A percentile compares a stretch with the other conserved stretches of the same genome.
phyloP scores from a whole-genome alignment of 1,140 invertebrate genomes.

The Nomia melanderi region DNA sequence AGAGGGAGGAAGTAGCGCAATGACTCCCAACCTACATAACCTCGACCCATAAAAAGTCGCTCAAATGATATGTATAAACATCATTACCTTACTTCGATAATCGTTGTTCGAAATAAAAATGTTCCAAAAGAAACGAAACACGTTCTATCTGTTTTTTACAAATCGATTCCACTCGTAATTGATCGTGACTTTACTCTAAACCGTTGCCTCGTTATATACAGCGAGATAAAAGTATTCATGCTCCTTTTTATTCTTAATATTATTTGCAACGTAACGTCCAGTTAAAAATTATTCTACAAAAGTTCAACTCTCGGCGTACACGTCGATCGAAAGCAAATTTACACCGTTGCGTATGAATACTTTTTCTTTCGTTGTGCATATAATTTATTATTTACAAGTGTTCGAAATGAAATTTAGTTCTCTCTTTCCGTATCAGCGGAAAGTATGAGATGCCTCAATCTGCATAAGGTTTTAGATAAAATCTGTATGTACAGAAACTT shows the following conservation, averaged over 20 bases:
- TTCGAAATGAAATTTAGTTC: constrained; percentile 4
- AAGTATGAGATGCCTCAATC: constrained; percentile 9
- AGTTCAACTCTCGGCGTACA: too few species aligned
- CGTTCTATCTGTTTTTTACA: too few species aligned
- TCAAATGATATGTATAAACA: neutral
- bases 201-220: neutral
- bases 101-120: too few species aligned
- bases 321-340: too few species aligned
- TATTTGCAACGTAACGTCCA: too few species aligned
- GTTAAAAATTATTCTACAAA: too few species aligned
- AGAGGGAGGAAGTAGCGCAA: neutral
- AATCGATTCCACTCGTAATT: too few species aligned
- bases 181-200: neutral
- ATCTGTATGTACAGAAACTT: neutral
- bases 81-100: too few species aligned
- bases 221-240: neutral
- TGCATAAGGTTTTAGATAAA: neutral
- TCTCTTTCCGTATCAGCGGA: neutral
- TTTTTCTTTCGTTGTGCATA: too few species aligned
- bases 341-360: too few species aligned
- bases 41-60: neutral
- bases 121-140: neutral
- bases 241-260: too few species aligned
- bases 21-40: constrained; percentile 11
- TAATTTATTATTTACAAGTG: neutral